Evolutionary conservation across 2,797 vertebrate genomes (phyloP), one percentile per base, ranked within the genome.

Genomic region (Hafferia zeledoni): DNA sequence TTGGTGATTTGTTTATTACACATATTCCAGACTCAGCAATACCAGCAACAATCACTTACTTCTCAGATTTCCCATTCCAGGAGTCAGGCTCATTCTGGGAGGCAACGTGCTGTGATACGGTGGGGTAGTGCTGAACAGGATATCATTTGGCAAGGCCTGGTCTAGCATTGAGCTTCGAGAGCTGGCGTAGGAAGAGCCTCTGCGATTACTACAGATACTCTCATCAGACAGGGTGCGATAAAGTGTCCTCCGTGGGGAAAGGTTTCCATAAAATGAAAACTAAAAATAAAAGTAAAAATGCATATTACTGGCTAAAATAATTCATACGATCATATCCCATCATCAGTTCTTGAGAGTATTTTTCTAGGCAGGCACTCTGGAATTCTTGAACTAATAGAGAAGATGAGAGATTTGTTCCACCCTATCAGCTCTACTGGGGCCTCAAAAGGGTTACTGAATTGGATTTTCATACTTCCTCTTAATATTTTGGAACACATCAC

Each of bases 181-280:
- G 95, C 99, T 99, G 93, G 98, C 96, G 3, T 99, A 99, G 25
- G 99, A 99, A 3, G 99, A 99, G 24, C 98, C 98, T 96, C 98
- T 98, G 13, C 99, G 98, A 80, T 98, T 99, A 94, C 99, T 99
- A 91, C 99, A 99, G 87, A 99, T 97, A 24, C 99, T 99, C 93
- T 99, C 99, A 14, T 99, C 99, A 1, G 99, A 99, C 17, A 99
- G 97, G 0, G 99, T 99, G 81, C 99, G 98, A 95, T 99, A 99
- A 12, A 99, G 97, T 0, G 98, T 98, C 75, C 98, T 98, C 75
- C 98, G 98, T 0, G 99, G 99, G 27, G 99, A 99, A 90, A 98
- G 92, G 94, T 97, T 98, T 67, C 98, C 99, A 12, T 98, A 98
- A 46, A 98, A 97, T 1, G 98, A 98, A 78, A 98, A 98, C 99